Percentiles rank a stretch among this genome's conserved stretches.
Evolutionary conservation across 2,113 vertebrate species (phyloP).

Genomic region (Brachionichthys hirsutus): DNA sequence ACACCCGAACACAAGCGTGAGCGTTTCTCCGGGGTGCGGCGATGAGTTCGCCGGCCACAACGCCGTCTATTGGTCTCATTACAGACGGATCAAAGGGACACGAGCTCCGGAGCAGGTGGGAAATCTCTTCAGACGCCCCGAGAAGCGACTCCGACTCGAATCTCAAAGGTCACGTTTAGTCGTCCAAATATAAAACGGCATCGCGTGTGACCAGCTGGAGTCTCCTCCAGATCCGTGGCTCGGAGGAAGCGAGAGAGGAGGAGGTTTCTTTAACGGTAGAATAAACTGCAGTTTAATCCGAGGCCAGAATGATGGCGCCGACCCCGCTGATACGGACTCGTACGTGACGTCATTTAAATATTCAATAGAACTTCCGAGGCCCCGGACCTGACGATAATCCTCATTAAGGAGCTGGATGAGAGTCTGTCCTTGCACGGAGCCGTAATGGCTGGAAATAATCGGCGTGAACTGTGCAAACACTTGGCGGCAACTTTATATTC

Average conservation of each 20-base stretch:
- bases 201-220: slow-evolving; percentile 44
- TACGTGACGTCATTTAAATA: slow-evolving; percentile 13
- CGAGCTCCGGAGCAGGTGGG: slow-evolving; percentile 71
- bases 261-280: background rate
- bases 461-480: slow-evolving; percentile 9
- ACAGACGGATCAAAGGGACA: slow-evolving; percentile 73
- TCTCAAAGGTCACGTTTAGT: slow-evolving; percentile 76
- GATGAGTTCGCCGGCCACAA: slow-evolving; percentile 72
- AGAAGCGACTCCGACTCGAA: slow-evolving; percentile 70
- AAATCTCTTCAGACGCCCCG: slow-evolving; percentile 64
- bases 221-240: slow-evolving; percentile 19
- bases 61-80: slow-evolving; percentile 74
- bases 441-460: slow-evolving; percentile 15
- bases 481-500: slow-evolving; percentile 17
- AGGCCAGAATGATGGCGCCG: slow-evolving; percentile 3
- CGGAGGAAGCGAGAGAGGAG: background rate
- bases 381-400: slow-evolving; percentile 16
- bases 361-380: slow-evolving; percentile 13
- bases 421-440: slow-evolving; percentile 16
- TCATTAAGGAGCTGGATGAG: slow-evolving; percentile 16
- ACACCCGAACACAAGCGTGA: slow-evolving; percentile 15
- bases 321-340: slow-evolving; percentile 9
- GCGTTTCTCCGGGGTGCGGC: slow-evolving; percentile 60
- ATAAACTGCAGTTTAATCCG: slow-evolving; percentile 3
- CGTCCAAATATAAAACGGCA: slow-evolving; percentile 76